Evolutionary conservation across 2,888 invertebrate species (phyloP).

Genomic region (Philereme transversata): DNA sequence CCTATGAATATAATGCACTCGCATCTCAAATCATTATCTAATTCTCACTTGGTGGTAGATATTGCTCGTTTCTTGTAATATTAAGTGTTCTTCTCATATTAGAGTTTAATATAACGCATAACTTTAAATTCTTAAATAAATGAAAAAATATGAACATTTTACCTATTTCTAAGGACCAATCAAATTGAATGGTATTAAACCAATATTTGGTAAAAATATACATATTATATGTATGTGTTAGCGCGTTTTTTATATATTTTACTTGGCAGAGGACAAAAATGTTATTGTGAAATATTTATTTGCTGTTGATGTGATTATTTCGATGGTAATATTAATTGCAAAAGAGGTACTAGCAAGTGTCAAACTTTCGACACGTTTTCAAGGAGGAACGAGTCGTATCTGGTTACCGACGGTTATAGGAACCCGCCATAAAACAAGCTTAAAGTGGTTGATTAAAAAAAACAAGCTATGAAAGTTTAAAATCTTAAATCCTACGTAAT

Average conservation of each 20-base stretch:
- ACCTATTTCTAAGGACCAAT: conserved; percentile 14
- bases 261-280: conserved; percentile 54
- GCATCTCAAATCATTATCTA: conserved; percentile 10
- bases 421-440: too few species aligned
- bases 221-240: not conserved
- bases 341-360: too few species aligned
- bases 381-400: too few species aligned
- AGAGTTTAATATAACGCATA: not conserved
- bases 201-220: not conserved
- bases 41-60: conserved; percentile 22
- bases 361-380: too few species aligned
- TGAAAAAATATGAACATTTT: not conserved
- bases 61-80: not conserved
- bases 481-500: too few species aligned
- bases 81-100: not conserved
- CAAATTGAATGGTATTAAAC: not conserved
- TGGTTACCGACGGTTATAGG: too few species aligned
- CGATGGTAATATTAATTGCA: conserved; percentile 37
- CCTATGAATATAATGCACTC: conserved; percentile 4
- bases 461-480: too few species aligned
- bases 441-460: too few species aligned
- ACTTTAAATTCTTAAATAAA: not conserved
- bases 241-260: conserved; percentile 13
- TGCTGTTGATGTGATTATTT: conserved; percentile 24
- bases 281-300: conserved; percentile 17